Conservation (phyloP, 2,888 invertebrate species). For the Brachypalpus laphriformis region DNA sequence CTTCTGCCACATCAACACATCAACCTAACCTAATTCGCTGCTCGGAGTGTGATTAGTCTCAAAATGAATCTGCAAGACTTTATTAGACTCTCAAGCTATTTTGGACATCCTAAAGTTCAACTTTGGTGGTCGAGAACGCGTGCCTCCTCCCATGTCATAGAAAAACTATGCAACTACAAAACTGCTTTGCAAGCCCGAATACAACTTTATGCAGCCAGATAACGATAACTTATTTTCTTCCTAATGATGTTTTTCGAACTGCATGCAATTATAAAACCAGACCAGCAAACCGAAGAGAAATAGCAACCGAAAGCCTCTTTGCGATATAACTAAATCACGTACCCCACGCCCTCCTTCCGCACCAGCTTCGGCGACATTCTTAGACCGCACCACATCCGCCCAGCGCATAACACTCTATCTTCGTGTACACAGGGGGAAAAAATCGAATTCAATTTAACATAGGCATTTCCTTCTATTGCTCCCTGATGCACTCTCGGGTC, state of each 20-base stretch:
- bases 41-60: no score
- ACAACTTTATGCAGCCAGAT: conserved; percentile 45
- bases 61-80: no score
- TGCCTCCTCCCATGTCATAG: conserved; percentile 4
- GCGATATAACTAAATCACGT: conserved; percentile 55
- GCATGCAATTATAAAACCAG: conserved; percentile 69
- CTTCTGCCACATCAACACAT: no score
- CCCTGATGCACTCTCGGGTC: conserved; percentile 52
- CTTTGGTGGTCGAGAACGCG: conserved; percentile 48
- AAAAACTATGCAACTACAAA: background rate
- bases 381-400: conserved; percentile 65
- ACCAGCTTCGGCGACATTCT: conserved; percentile 61
- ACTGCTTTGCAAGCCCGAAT: background rate
- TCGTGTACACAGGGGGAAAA: background rate
- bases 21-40: no score
- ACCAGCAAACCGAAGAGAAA: conserved; percentile 19
- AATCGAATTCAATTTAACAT: conserved; percentile 65
- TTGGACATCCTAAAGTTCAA: conserved; percentile 13
- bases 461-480: conserved; percentile 68
- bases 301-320: conserved; percentile 43
- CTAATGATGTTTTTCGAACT: conserved; percentile 65
- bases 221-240: conserved; percentile 55
- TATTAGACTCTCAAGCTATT: no score
- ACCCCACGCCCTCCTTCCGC: conserved; percentile 3
- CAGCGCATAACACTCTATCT: conserved; percentile 16